Base-by-base conservation (phyloP, 2,888 invertebrate genomes). In the Malthinus flaveolus region DNA sequence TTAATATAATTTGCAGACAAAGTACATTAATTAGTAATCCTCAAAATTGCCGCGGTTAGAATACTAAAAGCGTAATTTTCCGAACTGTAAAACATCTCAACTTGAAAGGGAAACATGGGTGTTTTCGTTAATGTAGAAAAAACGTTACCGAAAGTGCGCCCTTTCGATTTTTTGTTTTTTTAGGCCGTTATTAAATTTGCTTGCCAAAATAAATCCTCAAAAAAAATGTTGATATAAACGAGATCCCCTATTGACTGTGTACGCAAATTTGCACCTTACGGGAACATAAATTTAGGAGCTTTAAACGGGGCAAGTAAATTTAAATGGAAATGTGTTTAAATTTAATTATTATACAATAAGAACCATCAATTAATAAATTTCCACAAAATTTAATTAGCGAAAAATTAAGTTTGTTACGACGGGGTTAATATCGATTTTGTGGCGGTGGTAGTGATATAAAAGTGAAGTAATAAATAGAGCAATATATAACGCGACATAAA, bases 381-480 rank as follows among this genome's bases (percentile, higher is more conserved):
- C 5, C 2, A 23, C 23, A 23, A 23, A 23, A 23, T 23, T 23
- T 23, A 23, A 23, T 23, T 23, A 23, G 23, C 23, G 23, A 23
- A 23, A 23, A 23, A 23, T 23, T 2, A 23, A 23, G 23, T 23
- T 23, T 23, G 23, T 23, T 23, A 42, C 39, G 39, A 13, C 13
- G 39, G 39, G 39, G 39, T 42, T 42, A 42, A 42, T 42, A 42
- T 42, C 23, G 39, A 42, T 42, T 42, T 11, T 42, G 39, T 42
- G 39, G 15, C 12, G 39, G 8, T 15, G 39, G 39, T 23, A 23
- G 23, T 23, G 13, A 42, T 15, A 42, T 42, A 23, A 42, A 42
- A 42, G 23, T 23, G 5, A 23, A 23, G 39, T 42, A 42, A 42
- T 42, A 42, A 42, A 42, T 23, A 42, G 23, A 42, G 39, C 39